phyloP scores from a whole-genome alignment of 2,113 vertebrate species.

The Pontoporia blainvillei region DNA sequence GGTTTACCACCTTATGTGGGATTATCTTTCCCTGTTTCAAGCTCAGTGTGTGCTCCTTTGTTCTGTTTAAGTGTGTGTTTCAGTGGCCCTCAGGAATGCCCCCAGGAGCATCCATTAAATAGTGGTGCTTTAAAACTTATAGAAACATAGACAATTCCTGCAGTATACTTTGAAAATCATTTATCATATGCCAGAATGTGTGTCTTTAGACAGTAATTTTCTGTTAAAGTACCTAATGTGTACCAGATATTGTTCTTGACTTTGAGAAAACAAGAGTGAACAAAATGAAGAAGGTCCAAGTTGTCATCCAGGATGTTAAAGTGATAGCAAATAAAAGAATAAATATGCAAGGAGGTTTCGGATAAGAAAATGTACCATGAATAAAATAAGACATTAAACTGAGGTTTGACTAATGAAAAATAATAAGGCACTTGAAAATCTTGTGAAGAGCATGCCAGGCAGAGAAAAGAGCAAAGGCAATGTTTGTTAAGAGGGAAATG shows the following conservation, averaged over 20 bases:
- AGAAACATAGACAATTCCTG: not conserved
- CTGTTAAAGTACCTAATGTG: not conserved
- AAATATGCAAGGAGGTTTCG: not conserved
- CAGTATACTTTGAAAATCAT: not conserved
- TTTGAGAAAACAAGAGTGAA: not conserved
- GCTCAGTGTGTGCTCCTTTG: not conserved
- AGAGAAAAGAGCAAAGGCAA: not conserved
- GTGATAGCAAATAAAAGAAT: not conserved
- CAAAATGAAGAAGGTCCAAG: not conserved
- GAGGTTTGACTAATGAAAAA: not conserved
- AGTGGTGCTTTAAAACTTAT: not conserved
- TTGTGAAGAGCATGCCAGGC: not conserved
- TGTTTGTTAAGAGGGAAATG: not conserved
- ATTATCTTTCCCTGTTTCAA: not conserved
- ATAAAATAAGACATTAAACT: not conserved
- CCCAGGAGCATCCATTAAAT: not conserved
- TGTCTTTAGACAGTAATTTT: not conserved
- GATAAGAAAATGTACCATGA: not conserved
- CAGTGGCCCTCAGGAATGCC: not conserved
- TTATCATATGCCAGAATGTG: not conserved
- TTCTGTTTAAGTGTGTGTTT: not conserved
- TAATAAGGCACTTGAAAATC: not conserved
- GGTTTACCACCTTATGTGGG: not conserved
- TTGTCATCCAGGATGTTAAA: not conserved
- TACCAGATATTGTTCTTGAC: not conserved